A percentile compares a stretch with the other conserved stretches of the same genome.
Conservation (phyloP, 2,113 vertebrate species). For the Spermophilus dauricus region DNA sequence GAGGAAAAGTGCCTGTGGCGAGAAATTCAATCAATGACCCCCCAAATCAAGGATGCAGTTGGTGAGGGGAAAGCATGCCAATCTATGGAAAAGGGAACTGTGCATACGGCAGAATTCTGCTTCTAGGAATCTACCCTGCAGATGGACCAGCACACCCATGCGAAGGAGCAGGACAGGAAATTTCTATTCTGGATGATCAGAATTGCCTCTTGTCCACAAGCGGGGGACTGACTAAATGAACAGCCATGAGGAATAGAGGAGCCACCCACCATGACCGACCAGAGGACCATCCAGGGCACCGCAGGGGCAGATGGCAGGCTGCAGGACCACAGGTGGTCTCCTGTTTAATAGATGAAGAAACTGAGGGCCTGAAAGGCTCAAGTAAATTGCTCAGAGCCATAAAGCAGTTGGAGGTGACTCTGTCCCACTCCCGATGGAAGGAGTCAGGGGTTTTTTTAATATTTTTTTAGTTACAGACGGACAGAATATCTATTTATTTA, state of each 20-base stretch:
- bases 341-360: too few relatives aligned
- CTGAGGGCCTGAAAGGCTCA: too few relatives aligned
- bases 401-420: too few relatives aligned
- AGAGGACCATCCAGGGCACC: rapidly evolving
- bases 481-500: too few relatives aligned
- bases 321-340: too few relatives aligned
- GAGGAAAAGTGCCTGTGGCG: rapidly evolving
- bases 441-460: too few relatives aligned
- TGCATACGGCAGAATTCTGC: background rate
- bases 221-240: background rate
- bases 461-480: too few relatives aligned
- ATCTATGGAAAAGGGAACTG: rapidly evolving
- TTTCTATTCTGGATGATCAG: background rate
- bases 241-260: background rate
- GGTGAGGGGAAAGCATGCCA: background rate
- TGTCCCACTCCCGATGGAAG: too few relatives aligned
- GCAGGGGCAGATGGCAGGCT: rapidly evolving
- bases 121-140: too few relatives aligned
- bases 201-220: background rate
- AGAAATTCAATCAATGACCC: background rate
- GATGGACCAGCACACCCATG: rapidly evolving
- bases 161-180: rapidly evolving
- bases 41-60: background rate
- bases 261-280: too few relatives aligned
- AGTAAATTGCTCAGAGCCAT: too few relatives aligned